Evolutionary conservation across 2,113 vertebrate species (phyloP).

Genomic region (Rallus limicola): DNA sequence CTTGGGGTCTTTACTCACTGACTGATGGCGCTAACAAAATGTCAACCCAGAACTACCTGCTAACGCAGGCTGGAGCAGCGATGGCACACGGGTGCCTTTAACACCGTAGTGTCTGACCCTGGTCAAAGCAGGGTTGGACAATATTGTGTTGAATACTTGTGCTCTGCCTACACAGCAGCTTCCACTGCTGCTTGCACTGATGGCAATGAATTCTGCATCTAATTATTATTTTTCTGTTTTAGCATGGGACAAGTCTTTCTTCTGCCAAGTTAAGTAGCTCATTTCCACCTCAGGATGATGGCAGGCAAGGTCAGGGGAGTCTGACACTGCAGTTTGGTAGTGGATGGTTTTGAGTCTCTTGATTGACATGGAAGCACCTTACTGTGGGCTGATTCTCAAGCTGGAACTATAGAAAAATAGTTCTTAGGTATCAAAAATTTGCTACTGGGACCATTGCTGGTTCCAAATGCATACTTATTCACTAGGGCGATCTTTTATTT

Average conservation of each 20-base stretch:
- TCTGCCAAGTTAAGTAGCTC: conserved; percentile 5
- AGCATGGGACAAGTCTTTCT: not conserved
- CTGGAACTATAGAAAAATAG: not conserved
- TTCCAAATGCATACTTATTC: not conserved
- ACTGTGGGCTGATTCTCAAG: not conserved
- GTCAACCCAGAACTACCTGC: not conserved
- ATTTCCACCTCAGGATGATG: not conserved
- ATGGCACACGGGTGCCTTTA: not conserved
- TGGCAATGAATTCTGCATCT: not conserved
- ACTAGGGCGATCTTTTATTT: conserved; percentile 12
- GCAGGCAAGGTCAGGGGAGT: not conserved
- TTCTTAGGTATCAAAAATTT: not conserved
- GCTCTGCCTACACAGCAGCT: not conserved
- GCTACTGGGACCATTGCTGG: not conserved
- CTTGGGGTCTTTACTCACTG: not conserved
- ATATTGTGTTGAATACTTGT: not conserved
- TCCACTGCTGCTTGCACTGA: not conserved
- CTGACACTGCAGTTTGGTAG: not conserved
- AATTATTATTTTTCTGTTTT: not conserved
- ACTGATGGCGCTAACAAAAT: not conserved
- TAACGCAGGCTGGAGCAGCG: fast-evolving
- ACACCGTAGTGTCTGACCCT: not conserved
- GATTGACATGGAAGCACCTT: not conserved
- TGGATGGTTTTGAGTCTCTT: not conserved
- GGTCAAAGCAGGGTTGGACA: not conserved